Base-by-base conservation (phyloP, 2,797 vertebrate genomes). In the Parauchenoglanis punctatus region DNA sequence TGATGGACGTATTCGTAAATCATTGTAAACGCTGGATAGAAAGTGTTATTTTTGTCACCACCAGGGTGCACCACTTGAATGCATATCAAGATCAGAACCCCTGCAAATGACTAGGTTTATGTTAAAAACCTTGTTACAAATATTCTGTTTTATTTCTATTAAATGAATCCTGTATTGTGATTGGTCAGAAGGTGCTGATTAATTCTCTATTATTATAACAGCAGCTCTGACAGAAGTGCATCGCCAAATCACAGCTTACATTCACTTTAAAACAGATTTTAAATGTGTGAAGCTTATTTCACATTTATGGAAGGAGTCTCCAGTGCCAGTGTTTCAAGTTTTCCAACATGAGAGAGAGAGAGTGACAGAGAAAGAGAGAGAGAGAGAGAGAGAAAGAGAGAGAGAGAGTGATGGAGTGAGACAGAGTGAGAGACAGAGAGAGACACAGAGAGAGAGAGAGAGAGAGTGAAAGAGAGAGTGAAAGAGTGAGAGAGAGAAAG, bases 51-150 rank as follows among this genome's bases (percentile, higher is more conserved):
- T 7, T 76, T 73, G 40, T 85, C 31, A 75, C 87, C 87, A 88
- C 87, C 31, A 85, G 87, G 84, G 84, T 56, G 87, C 84, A 82
- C 77, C 15, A 7, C 10, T 81, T 73, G 65, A 81, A 52, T 46
- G 13, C 28, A 17, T 15, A 70, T 13, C 17, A 28, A 68, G 44
- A 5, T 52, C 56, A 25, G 18, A 23, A 28, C 75, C 46, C 49
- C 1, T 6, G 11, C 4, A 13, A 7, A 77, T 56, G 49, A 31
- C 15, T 28, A 2, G 17, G 25, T 28, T 73, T 44, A 23, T 4
- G 10, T 46, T 46, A 2, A 56, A 54, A 77, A 54, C 1, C 0
- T 77, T 31, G 12, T 12, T 76, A 52, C 6, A 28, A 75, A 25
- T 25, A 49, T 15, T 75, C 17, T 40, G 8, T 76, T n/a, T 52